These are phyloP conservation scores for Pogonognathellus flavescens DNA, from an alignment of 1,140 invertebrate species.

Conservation along the genomic window DNA sequence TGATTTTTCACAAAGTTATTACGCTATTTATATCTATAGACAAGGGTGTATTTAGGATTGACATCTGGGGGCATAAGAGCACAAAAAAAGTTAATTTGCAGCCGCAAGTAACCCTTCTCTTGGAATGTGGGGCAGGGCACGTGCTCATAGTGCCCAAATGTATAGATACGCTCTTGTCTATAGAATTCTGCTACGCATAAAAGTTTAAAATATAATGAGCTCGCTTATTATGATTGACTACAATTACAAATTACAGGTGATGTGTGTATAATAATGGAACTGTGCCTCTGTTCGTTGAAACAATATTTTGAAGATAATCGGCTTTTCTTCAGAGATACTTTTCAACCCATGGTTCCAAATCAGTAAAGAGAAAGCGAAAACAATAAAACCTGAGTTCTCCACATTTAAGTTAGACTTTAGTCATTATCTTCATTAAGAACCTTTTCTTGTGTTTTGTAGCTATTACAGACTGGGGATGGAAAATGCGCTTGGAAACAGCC, in stretches of 20 bases:
- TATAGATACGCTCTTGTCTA: too few species aligned
- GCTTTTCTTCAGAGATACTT: background rate
- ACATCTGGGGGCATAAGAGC: too few species aligned
- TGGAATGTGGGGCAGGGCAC: too few species aligned
- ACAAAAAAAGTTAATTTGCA: too few species aligned
- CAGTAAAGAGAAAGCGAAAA: background rate
- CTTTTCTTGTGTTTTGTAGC: background rate
- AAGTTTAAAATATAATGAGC: too few species aligned
- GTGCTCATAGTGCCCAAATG: too few species aligned
- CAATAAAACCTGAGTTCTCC: too few species aligned
- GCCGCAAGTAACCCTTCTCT: too few species aligned
- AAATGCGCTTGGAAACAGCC: background rate
- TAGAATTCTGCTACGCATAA: too few species aligned
- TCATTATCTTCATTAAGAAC: background rate
- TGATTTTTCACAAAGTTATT: background rate
- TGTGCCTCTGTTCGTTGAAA: constrained; percentile 21
- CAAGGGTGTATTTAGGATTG: too few species aligned
- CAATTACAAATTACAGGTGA: background rate
- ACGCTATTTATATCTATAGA: background rate
- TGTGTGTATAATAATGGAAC: constrained; percentile 19
- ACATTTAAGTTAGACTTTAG: too few species aligned
- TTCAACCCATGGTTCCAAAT: background rate
- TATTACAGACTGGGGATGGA: background rate
- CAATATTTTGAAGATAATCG: background rate
- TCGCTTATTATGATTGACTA: too few species aligned